phyloP scores from a whole-genome alignment of 2,797 vertebrate genomes.

The Chloroceryle inda region DNA sequence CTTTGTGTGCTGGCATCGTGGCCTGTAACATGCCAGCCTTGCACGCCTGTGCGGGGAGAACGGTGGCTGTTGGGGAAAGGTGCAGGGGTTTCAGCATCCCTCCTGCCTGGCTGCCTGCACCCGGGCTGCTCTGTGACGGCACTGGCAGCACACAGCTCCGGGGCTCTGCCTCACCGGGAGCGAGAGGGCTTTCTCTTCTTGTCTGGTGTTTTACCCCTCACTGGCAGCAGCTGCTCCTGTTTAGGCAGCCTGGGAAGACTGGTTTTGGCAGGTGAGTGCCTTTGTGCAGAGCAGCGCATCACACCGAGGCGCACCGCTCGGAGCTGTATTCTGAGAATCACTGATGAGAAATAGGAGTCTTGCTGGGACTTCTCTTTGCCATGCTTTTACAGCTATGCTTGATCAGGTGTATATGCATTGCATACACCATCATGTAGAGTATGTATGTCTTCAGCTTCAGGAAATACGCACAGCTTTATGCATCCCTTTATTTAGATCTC shows the following conservation, averaged over 20 bases:
- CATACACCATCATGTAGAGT: too few relatives aligned
- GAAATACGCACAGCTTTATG: background rate
- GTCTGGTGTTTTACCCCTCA: background rate
- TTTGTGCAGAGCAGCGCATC: rapidly evolving
- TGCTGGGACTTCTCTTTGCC: background rate
- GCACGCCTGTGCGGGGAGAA: background rate
- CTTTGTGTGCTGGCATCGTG: background rate
- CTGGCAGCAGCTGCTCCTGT: background rate
- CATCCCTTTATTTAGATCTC: background rate
- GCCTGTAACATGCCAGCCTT: background rate
- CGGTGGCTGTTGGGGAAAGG: rapidly evolving
- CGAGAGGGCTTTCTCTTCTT: background rate
- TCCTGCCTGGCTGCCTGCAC: background rate
- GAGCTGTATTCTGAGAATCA: background rate
- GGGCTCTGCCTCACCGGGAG: background rate
- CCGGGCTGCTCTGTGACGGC: background rate
- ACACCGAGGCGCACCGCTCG: background rate
- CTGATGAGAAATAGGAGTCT: background rate
- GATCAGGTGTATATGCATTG: background rate
- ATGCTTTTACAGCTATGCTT: background rate
- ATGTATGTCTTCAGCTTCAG: background rate
- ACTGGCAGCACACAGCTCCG: background rate
- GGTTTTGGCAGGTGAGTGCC: background rate
- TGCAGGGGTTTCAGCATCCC: background rate
- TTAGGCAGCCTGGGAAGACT: background rate